Conservation (phyloP, 2,113 vertebrate genomes). For the Chauna torquata region DNA sequence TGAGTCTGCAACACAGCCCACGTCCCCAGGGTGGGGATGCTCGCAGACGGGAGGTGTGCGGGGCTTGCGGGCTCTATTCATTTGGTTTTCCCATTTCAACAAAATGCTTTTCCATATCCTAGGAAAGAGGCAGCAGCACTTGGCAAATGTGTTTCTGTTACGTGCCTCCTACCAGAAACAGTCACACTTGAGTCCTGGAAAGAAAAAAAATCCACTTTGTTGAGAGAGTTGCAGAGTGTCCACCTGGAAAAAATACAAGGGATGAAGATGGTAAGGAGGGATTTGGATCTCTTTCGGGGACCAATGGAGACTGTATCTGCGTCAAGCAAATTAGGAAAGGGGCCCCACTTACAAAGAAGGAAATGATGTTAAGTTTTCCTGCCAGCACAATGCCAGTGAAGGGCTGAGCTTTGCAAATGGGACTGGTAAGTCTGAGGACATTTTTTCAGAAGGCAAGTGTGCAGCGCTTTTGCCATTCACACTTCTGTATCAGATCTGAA, state of each 20-base stretch:
- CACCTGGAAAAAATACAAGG: background rate
- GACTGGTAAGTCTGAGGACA: background rate
- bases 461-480: background rate
- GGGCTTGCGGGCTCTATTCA: background rate
- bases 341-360: background rate
- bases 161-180: background rate
- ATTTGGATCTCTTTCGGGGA: background rate
- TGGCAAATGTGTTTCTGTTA: background rate
- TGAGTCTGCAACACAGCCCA: constrained; percentile 6
- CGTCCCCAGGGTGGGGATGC: background rate
- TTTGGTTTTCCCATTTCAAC: constrained; percentile 48
- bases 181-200: background rate
- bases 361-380: background rate
- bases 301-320: background rate
- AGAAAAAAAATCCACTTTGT: background rate
- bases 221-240: background rate
- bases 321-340: background rate
- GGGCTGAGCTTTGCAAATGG: background rate
- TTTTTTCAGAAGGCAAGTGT: background rate
- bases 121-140: background rate
- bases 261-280: background rate
- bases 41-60: background rate
- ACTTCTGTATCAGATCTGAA: background rate
- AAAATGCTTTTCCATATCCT: constrained; percentile 23
- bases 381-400: rapidly evolving